Conservation (phyloP, 2,888 invertebrate species). For the Tachina lurida region DNA sequence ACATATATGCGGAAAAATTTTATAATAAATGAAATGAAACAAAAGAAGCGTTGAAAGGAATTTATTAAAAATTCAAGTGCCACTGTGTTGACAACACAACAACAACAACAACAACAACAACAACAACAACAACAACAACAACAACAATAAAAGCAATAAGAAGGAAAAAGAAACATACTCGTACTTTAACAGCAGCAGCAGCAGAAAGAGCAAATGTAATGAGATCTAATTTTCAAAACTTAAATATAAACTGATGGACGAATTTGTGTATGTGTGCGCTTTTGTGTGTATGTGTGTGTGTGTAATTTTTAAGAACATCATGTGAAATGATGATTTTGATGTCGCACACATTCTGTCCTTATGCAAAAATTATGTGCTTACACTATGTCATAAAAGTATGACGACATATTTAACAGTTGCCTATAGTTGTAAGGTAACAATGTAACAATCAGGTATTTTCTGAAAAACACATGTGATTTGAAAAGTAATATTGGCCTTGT, state of each 20-base stretch:
- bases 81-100: slow-evolving; percentile 74
- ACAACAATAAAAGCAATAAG: not conserved
- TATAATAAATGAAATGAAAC: slow-evolving; percentile 69
- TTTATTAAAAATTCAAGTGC: slow-evolving; percentile 80
- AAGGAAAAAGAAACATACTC: not conserved
- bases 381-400: not conserved
- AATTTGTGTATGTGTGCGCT: not conserved
- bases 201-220: slow-evolving; percentile 64
- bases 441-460: too few relatives aligned
- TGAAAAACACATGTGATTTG: too few relatives aligned
- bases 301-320: slow-evolving; percentile 42
- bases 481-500: too few relatives aligned
- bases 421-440: too few relatives aligned
- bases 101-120: slow-evolving; percentile 5
- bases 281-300: not conserved
- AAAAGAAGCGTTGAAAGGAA: slow-evolving; percentile 73
- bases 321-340: slow-evolving; percentile 56
- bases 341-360: not conserved
- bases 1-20: slow-evolving; percentile 32
- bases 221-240: slow-evolving; percentile 58
- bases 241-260: not conserved
- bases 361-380: not conserved
- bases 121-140: slow-evolving; percentile 4
- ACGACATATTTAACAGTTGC: too few relatives aligned
- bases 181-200: not conserved